phyloP scores from a whole-genome alignment of 2,797 vertebrate genomes.

The Chloroceryle inda region DNA sequence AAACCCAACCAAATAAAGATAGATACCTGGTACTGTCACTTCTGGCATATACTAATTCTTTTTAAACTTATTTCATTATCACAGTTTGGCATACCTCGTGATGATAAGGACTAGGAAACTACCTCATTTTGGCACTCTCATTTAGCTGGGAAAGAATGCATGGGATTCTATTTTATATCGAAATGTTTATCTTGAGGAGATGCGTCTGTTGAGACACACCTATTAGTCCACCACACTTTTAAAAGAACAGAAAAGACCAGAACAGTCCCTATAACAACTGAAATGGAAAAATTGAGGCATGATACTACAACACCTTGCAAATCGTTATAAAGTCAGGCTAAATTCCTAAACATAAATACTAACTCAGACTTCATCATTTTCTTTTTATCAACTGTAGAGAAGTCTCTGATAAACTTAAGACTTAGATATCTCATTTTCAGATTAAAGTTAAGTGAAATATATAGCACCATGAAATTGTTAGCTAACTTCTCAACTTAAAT shows the following conservation, averaged over 20 bases:
- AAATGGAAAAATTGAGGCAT: neutral
- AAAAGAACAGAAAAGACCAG: neutral
- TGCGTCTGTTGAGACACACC: neutral
- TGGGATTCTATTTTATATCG: neutral
- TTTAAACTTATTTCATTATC: neutral
- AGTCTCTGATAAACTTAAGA: neutral
- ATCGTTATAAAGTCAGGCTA: neutral
- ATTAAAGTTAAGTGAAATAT: neutral
- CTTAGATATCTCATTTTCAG: neutral
- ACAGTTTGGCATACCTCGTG: neutral
- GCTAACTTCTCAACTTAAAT: neutral
- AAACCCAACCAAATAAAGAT: rapidly evolving
- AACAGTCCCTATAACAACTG: neutral
- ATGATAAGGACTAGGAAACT: neutral
- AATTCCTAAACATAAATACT: neutral
- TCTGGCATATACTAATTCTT: neutral
- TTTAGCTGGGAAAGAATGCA: neutral
- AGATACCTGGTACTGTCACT: neutral
- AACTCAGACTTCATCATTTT: neutral
- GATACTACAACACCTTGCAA: neutral
- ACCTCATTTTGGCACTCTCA: neutral
- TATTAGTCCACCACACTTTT: neutral
- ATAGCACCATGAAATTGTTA: neutral
- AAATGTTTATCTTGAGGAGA: neutral
- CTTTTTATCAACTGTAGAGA: neutral